Percentiles rank a stretch among this genome's conserved stretches.
Conservation (phyloP, 2,113 vertebrate genomes). For the Cacatua alba region DNA sequence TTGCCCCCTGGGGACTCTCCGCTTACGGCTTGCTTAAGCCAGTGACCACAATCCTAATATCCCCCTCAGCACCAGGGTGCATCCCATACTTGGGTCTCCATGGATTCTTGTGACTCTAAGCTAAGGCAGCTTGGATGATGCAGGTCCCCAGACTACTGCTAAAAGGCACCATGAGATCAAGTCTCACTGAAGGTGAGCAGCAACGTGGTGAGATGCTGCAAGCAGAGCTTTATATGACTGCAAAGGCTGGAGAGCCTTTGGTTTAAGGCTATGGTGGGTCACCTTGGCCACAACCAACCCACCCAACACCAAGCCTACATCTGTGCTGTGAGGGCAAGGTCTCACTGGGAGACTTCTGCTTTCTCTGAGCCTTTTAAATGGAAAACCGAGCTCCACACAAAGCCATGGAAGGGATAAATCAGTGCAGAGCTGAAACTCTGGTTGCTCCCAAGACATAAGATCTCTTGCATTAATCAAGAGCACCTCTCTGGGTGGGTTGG, state of each 20-base stretch:
- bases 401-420: accelerated
- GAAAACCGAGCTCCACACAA: background rate
- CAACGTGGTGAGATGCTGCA: background rate
- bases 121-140: background rate
- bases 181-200: background rate
- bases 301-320: background rate
- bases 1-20: background rate
- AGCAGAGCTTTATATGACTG: background rate
- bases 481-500: background rate
- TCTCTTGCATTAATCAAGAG: background rate
- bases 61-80: background rate
- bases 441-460: background rate
- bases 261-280: background rate
- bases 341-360: background rate
- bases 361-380: background rate
- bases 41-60: background rate
- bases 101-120: no score
- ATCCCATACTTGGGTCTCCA: background rate
- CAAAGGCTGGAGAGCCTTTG: background rate
- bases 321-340: background rate
- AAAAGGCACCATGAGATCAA: background rate
- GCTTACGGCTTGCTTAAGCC: background rate
- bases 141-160: background rate
- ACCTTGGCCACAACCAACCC: background rate
- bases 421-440: background rate